Evolutionary conservation across 2,888 invertebrate species (phyloP).

Genomic region (Dryobota labecula): DNA sequence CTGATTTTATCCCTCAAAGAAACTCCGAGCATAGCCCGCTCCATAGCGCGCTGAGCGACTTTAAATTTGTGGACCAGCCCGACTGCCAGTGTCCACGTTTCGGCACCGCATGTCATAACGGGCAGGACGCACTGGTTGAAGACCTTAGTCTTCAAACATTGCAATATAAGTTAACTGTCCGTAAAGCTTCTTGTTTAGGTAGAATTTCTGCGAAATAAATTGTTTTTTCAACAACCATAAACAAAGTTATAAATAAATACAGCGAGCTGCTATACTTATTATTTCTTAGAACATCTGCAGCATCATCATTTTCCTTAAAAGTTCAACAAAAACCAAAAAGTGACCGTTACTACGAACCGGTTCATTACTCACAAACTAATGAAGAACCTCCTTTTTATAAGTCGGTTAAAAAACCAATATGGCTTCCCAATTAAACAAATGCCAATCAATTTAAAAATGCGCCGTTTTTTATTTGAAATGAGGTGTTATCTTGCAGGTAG

Average conservation of each 20-base stretch:
- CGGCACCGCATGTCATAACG: too few relatives aligned
- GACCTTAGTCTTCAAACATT: too few relatives aligned
- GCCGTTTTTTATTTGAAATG: constrained; percentile 22
- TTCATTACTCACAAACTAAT: constrained; percentile 53
- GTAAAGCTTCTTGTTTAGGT: too few relatives aligned
- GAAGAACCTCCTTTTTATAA: constrained; percentile 13
- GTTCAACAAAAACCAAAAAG: constrained; percentile 22
- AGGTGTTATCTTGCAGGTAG: constrained; percentile 65
- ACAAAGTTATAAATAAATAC: background rate
- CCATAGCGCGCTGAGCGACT: too few relatives aligned
- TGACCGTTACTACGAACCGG: constrained; percentile 40
- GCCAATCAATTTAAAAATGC: constrained; percentile 65
- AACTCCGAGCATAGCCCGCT: too few relatives aligned
- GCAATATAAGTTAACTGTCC: too few relatives aligned
- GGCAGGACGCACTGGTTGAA: too few relatives aligned
- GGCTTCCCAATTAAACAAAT: constrained; percentile 60
- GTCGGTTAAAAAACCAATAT: constrained; percentile 41
- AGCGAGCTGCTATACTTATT: background rate
- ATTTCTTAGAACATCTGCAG: background rate
- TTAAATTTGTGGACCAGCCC: too few relatives aligned
- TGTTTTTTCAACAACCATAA: too few relatives aligned
- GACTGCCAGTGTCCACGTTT: too few relatives aligned
- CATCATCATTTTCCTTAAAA: constrained; percentile 25
- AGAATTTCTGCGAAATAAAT: too few relatives aligned
- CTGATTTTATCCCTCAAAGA: too few relatives aligned